These are phyloP conservation scores for Labeo calbasu DNA, from an alignment of 2,797 vertebrate species.

Conservation along the genomic window DNA sequence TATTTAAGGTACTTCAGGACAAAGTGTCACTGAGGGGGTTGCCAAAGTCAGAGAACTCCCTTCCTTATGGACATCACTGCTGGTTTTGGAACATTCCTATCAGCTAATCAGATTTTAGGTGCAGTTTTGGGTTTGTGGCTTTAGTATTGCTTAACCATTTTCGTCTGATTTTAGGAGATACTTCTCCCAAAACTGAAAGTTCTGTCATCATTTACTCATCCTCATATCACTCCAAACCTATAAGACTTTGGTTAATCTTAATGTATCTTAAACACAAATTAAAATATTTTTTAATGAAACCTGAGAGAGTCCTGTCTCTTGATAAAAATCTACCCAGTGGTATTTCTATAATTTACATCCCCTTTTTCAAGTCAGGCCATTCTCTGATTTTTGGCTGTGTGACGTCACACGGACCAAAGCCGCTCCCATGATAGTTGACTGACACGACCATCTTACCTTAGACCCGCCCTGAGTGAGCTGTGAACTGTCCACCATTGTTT, in stretches of 20 bases:
- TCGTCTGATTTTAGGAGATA: neutral
- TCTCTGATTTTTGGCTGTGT: too few species aligned
- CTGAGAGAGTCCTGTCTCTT: neutral
- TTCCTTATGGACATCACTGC: neutral
- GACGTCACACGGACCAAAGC: too few species aligned
- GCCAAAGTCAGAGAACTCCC: slow-evolving; percentile 3
- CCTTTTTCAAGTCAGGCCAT: too few species aligned
- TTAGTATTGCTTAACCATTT: neutral
- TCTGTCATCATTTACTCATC: neutral
- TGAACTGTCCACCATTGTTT: too few species aligned
- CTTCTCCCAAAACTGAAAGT: neutral
- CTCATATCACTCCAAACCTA: neutral
- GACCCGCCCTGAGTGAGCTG: too few species aligned
- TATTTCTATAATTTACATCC: too few species aligned
- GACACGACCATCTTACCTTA: too few species aligned
- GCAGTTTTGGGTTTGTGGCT: neutral
- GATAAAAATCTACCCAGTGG: too few species aligned
- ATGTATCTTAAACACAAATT: neutral
- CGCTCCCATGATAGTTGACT: too few species aligned
- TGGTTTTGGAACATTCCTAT: neutral
- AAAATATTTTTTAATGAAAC: neutral
- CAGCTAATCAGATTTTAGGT: neutral
- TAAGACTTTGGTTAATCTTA: neutral
- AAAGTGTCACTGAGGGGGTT: neutral
- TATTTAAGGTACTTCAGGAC: neutral